Base-by-base conservation (phyloP, 2,797 vertebrate species). In the Paguma larvata region DNA sequence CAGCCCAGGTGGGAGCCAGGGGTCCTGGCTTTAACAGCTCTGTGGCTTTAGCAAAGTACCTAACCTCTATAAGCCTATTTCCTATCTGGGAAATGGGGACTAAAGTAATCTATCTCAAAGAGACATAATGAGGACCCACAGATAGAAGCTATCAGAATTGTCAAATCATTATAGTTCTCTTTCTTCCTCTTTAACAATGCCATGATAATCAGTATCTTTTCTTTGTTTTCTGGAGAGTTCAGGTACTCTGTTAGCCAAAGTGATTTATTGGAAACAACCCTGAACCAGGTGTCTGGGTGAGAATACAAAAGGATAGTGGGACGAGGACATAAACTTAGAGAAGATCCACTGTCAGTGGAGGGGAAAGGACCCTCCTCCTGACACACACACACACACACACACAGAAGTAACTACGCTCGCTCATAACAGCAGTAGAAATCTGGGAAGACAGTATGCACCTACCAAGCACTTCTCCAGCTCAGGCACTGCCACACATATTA, bases 171-270 rank as follows among this genome's bases (percentile, higher is more conserved):
- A 32, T 19, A 38, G 4, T 59, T 89, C 23, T 85, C n/a, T 84
- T 63, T 93, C 53, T 53, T n/a, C 65, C 41, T 82, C 67, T 32
- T 93, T 62, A 96, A 80, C 21, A 83, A 96, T 51, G n/a, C 46
- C 59, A 21, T 51, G 38, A 75, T 92, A 62, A 83, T 53, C 5
- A 87, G 41, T 25, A 51, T n/a, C 13, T 3, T 48, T 62, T 41
- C 70, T 88, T 72, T 56, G 10, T 79, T 94, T 27, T 75, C 48
- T 56, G 32, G 21, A 89, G 84, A 86, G 15, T 78, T 93, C 32
- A 79, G 21, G 85, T 44, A 78, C 14, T 65, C 78, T 89, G 5
- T 91, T 21, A 89, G 51, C 75, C 56, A 56, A 73, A 72, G 48
- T 86, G 70, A 85, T 68, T 77, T 84, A 89, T 5, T 86, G 44